Evolutionary conservation across 2,888 invertebrate species (phyloP), one percentile per base, ranked within the genome.

Genomic region (Gymnoscelis rufifasciata): DNA sequence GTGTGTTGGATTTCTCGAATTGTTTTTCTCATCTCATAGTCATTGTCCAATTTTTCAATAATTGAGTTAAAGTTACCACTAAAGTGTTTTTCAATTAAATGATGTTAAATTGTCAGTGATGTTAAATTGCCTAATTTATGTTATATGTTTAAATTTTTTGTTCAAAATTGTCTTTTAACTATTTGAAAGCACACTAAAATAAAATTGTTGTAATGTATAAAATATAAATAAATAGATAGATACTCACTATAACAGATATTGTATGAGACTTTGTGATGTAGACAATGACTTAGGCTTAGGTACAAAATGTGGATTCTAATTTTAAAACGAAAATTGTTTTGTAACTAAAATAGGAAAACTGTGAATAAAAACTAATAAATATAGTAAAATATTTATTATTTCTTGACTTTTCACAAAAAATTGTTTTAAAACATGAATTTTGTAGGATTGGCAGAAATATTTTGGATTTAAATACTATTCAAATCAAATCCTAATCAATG

Each of bases 281-380:
- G 87, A 81, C 87, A 87, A 87, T 87, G 86, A 83, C 87, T 82
- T 86, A 83, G 79, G 70, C 60, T 76, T 78, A 80, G 76, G 78
- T 81, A 78, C 78, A 79, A 83, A 77, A 76, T 74, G 68, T 73
- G 74, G 68, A 76, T 68, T 67, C 77, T 79, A 81, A 78, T 78
- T 80, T 76, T 75, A 76, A 80, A 78, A 65, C 56, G 43, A 67
- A 70, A 73, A 74, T 79, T 82, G 83, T 87, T 88, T 88, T 88
- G 78, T 86, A 88, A 83, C 77, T 81, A 78, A 80, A 78, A 82
- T 83, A 86, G 80, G 65, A 74, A 60, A 57, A 80, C 73, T 87
- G 84, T 86, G 86, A 86, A 86, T 86, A 86, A 74, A 82, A 83
- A 81, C 77, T 78, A 86, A 83, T 87, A 86, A 87, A 86, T 72